These are phyloP conservation scores for Ctenicera cuprea DNA, from an alignment of 2,888 invertebrate species.

Conservation along the genomic window DNA sequence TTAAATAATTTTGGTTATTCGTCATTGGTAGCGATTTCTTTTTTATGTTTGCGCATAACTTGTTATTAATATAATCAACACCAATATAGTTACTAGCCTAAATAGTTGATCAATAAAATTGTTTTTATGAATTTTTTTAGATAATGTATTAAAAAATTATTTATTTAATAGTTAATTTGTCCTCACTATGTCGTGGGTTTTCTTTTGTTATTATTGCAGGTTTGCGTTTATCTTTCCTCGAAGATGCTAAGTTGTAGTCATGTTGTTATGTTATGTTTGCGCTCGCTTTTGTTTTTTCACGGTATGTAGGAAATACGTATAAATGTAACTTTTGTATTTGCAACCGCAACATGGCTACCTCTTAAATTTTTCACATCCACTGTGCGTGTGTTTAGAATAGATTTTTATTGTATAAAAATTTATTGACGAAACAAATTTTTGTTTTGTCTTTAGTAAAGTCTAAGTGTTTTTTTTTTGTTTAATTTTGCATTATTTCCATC, in stretches of 20 bases:
- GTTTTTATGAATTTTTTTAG: conserved; percentile 48
- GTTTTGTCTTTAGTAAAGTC: conserved; percentile 12
- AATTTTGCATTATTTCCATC: background rate
- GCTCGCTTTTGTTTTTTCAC: background rate
- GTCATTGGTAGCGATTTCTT: conserved; percentile 41
- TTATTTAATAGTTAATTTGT: conserved; percentile 47
- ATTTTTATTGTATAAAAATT: conserved; percentile 19
- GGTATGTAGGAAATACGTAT: conserved; percentile 11
- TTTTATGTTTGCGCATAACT: conserved; percentile 44
- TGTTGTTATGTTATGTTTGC: conserved; percentile 15
- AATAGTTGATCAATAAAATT: conserved; percentile 41
- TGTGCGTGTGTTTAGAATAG: conserved; percentile 18
- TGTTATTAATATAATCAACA: conserved; percentile 57
- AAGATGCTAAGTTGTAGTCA: conserved; percentile 29
- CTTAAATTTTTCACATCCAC: background rate
- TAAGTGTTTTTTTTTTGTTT: background rate
- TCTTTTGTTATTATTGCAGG: conserved; percentile 15
- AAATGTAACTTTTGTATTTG: conserved; percentile 18
- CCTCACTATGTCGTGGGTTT: conserved; percentile 9
- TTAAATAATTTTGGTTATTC: conserved; percentile 44
- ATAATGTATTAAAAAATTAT: conserved; percentile 51
- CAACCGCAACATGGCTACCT: conserved; percentile 21
- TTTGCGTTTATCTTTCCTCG: background rate
- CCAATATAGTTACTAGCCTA: conserved; percentile 56
- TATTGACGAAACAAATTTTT: background rate